phyloP scores from a whole-genome alignment of 1,140 invertebrate species.

The Neodiprion lecontei region DNA sequence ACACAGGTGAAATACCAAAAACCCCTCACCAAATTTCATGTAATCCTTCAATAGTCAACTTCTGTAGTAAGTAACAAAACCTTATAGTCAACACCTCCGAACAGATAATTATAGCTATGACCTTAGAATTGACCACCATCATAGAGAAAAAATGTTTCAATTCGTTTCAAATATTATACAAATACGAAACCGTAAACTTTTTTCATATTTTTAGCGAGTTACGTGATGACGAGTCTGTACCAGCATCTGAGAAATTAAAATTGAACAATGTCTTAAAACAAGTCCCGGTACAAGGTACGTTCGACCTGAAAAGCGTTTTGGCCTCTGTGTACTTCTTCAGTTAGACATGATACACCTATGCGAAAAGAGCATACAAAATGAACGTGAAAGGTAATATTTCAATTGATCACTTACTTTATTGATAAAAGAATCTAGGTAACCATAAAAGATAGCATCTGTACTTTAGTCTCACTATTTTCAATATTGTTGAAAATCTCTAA shows the following conservation, averaged over 20 bases:
- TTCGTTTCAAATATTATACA: slow-evolving; percentile 17
- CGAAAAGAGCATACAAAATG: too few relatives aligned
- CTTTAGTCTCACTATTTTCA: too few relatives aligned
- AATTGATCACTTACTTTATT: too few relatives aligned
- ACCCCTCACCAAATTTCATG: too few relatives aligned
- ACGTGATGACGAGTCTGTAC: slow-evolving; percentile 57
- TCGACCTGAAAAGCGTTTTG: slow-evolving; percentile 77
- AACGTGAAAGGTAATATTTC: too few relatives aligned
- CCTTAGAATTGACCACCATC: not conserved
- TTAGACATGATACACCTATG: slow-evolving; percentile 42
- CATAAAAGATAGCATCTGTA: too few relatives aligned
- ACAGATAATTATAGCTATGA: slow-evolving; percentile 16
- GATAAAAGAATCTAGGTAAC: slow-evolving; percentile 23
- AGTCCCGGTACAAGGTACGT: slow-evolving; percentile 76
- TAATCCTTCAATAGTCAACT: too few relatives aligned
- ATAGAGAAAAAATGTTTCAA: slow-evolving; percentile 14
- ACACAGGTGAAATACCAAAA: too few relatives aligned
- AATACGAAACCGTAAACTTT: not conserved
- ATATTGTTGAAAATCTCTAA: too few relatives aligned
- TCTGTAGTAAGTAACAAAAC: slow-evolving; percentile 7
- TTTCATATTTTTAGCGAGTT: slow-evolving; percentile 60
- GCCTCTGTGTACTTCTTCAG: slow-evolving; percentile 87
- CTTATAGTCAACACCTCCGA: slow-evolving; percentile 35
- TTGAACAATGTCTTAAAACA: slow-evolving; percentile 68
- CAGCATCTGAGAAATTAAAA: slow-evolving; percentile 65